These are phyloP conservation scores for Esperia sulphurella DNA, from an alignment of 2,888 invertebrate genomes.

Conservation along the genomic window DNA sequence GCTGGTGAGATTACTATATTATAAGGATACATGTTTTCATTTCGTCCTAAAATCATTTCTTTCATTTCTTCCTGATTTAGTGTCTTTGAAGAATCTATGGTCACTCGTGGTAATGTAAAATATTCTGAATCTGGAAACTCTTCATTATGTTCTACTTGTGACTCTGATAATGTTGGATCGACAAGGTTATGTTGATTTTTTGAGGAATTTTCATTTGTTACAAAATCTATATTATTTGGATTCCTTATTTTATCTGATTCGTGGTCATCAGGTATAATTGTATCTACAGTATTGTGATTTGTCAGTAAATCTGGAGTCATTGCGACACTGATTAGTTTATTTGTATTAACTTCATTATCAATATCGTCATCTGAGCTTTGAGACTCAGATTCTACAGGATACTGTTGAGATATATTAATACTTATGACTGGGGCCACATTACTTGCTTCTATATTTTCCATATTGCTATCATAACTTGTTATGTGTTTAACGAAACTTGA, in stretches of 20 bases:
- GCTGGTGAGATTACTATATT: constrained; percentile 64
- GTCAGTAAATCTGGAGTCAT: constrained; percentile 79
- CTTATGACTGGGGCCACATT: constrained; percentile 72
- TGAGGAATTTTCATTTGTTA: background rate
- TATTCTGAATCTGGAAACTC: constrained; percentile 60
- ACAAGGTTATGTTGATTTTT: background rate
- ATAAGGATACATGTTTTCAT: constrained; percentile 59
- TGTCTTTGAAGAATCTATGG: constrained; percentile 28
- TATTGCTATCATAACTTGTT: constrained; percentile 26
- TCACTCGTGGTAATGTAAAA: constrained; percentile 48
- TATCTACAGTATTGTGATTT: constrained; percentile 74
- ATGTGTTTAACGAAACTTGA: constrained; percentile 33
- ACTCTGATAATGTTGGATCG: constrained; percentile 10
- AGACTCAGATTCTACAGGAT: constrained; percentile 59
- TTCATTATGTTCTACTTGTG: constrained; percentile 19
- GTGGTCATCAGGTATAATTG: constrained; percentile 24
- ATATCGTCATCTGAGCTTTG: constrained; percentile 74
- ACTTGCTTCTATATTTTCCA: constrained; percentile 37
- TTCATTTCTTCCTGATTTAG: constrained; percentile 42
- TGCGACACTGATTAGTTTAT: constrained; percentile 24
- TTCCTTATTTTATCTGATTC: constrained; percentile 15
- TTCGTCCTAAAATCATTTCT: constrained; percentile 64
- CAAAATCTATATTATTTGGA: background rate
- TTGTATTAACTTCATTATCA: constrained; percentile 21
- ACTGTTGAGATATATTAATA: constrained; percentile 80